Conservation (phyloP, 2,113 vertebrate genomes). For the Cyphotilapia sp. region DNA sequence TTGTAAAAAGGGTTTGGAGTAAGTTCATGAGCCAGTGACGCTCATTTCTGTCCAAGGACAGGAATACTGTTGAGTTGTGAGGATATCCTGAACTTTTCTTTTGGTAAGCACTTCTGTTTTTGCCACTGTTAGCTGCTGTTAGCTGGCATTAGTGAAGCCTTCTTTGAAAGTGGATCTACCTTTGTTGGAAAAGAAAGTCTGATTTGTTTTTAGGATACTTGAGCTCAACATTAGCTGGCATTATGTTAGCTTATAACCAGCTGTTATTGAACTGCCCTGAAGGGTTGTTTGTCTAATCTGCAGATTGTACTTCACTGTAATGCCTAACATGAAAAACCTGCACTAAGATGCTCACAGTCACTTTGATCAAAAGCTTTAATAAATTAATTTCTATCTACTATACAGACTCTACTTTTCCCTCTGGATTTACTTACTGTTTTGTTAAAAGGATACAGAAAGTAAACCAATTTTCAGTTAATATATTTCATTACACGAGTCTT, state of each 20-base stretch:
- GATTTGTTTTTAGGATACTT: not conserved
- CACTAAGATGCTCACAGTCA: not conserved
- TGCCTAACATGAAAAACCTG: not conserved
- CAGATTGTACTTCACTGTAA: not conserved
- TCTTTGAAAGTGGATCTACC: not conserved
- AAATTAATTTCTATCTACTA: not conserved
- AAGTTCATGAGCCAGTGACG: accelerated
- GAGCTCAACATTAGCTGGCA: not conserved
- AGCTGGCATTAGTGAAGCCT: not conserved
- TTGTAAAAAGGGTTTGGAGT: not conserved
- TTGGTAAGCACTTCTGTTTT: not conserved
- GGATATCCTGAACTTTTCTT: not conserved
- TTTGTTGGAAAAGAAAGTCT: not conserved
- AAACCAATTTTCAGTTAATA: not conserved
- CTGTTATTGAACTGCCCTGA: not conserved
- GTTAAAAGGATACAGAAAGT: not conserved
- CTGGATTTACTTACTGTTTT: not conserved
- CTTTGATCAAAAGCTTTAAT: not conserved
- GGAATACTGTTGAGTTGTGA: not conserved
- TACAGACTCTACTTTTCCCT: not conserved
- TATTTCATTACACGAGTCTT: not conserved
- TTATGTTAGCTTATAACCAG: not conserved
- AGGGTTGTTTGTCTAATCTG: accelerated
- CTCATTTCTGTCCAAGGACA: not conserved
- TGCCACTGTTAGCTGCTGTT: not conserved